These are phyloP conservation scores for Lichenostomus cassidix DNA, from an alignment of 2,113 vertebrate species.

Conservation along the genomic window DNA sequence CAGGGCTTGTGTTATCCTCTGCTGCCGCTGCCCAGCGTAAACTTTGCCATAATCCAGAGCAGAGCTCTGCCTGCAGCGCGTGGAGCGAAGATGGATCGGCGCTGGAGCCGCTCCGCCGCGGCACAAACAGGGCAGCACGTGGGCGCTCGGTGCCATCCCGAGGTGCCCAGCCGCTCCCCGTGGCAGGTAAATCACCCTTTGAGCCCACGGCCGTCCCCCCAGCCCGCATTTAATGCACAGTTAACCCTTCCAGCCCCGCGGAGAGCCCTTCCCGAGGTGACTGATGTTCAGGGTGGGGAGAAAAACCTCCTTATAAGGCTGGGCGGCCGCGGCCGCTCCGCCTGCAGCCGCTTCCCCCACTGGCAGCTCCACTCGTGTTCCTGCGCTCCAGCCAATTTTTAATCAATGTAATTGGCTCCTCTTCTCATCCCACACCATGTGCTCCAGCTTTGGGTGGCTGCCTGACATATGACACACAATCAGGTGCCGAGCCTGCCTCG, in stretches of 20 bases:
- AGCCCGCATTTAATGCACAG: accelerated
- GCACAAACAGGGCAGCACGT: neutral
- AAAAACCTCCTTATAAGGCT: neutral
- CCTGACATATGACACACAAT: neutral
- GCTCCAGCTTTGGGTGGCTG: conserved; percentile 31
- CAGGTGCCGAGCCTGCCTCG: neutral
- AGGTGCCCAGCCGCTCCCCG: neutral
- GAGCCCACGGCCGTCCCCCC: neutral
- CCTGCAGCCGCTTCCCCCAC: neutral
- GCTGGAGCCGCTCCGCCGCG: neutral
- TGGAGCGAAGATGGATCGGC: neutral
- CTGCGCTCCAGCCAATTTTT: conserved; percentile 40
- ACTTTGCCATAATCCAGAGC: neutral
- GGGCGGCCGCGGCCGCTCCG: neutral
- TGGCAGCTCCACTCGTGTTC: neutral
- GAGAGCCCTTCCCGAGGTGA: neutral
- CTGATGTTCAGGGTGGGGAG: neutral
- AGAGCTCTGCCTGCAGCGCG: neutral
- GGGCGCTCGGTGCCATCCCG: accelerated
- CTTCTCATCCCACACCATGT: neutral
- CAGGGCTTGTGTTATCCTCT: neutral
- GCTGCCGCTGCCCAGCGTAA: neutral
- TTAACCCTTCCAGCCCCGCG: neutral
- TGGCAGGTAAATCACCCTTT: accelerated
- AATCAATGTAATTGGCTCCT: conserved; percentile 61